Conservation (phyloP, 37 sponge, comb jelly and placozoan genomes). For the Corticium candelabrum region DNA sequence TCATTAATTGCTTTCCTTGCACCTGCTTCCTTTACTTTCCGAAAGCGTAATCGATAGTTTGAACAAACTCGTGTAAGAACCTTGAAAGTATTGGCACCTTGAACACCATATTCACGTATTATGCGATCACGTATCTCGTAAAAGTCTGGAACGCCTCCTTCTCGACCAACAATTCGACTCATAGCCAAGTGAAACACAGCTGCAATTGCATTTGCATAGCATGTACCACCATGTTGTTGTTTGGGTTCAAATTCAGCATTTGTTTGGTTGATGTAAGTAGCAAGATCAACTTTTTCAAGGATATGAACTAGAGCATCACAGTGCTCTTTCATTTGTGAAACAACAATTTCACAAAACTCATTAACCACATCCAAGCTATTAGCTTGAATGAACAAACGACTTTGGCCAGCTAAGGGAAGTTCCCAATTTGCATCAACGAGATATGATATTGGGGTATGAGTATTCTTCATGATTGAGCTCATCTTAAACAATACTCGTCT, state of each 20-base stretch:
- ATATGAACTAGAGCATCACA: neutral
- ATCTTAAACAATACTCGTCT: conserved; percentile 13
- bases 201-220: conserved; percentile 46
- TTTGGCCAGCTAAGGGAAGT: conserved; percentile 34
- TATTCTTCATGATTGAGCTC: conserved; percentile 23
- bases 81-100: conserved; percentile 21
- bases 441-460: conserved; percentile 15
- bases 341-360: conserved; percentile 26
- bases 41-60: conserved; percentile 36
- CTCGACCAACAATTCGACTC: conserved; percentile 41
- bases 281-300: conserved; percentile 20
- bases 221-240: conserved; percentile 20
- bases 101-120: conserved; percentile 17
- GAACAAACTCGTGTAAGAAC: conserved; percentile 30
- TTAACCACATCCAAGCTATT: conserved; percentile 40
- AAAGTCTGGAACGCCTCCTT: conserved; percentile 30
- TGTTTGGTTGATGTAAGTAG: conserved; percentile 22
- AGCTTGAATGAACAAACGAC: conserved; percentile 39
- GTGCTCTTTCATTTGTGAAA: conserved; percentile 13
- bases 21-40: conserved; percentile 17
- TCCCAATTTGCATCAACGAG: conserved; percentile 31
- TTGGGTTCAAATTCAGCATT: conserved; percentile 23
- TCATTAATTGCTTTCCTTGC: conserved; percentile 29
- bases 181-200: conserved; percentile 41
- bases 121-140: conserved; percentile 22